Evolutionary conservation across 1,140 invertebrate genomes (phyloP).

Genomic region (Drosophila parvula): DNA sequence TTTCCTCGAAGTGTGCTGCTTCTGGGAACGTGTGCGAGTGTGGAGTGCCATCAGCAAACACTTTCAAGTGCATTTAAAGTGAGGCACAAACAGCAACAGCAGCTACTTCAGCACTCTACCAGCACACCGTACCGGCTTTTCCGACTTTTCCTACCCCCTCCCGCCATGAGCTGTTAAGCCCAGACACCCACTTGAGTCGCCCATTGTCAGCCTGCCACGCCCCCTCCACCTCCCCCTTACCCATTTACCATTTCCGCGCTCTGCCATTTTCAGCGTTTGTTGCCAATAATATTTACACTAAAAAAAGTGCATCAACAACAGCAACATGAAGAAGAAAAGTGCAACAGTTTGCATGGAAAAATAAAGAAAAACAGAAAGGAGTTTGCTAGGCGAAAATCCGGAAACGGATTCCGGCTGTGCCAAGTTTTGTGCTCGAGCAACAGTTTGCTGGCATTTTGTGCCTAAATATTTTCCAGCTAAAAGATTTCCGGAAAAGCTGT

Average conservation of each 20-base stretch:
- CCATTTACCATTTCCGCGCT: conserved; percentile 14
- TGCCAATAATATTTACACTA: conserved; percentile 78
- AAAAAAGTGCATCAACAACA: conserved; percentile 52
- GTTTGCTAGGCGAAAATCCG: conserved; percentile 29
- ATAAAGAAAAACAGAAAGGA: background rate
- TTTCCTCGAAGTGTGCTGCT: conserved; percentile 12
- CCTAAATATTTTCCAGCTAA: conserved; percentile 77
- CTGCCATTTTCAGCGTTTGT: conserved; percentile 41
- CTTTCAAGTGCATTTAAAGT: conserved; percentile 80
- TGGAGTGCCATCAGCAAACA: conserved; percentile 76
- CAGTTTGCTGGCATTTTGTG: conserved; percentile 66
- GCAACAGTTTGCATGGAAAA: conserved; percentile 61
- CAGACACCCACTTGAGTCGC: conserved; percentile 72
- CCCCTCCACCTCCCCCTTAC: background rate
- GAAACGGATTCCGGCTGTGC: conserved; percentile 54
- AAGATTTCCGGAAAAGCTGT: conserved; percentile 73
- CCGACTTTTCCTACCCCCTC: conserved; percentile 17
- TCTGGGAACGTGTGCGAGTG: conserved; percentile 25
- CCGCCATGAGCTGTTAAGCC: conserved; percentile 58
- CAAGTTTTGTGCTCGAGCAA: conserved; percentile 68
- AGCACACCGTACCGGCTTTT: conserved; percentile 23
- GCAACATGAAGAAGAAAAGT: conserved; percentile 42
- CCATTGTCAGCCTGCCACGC: conserved; percentile 61
- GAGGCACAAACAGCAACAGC: conserved; percentile 68
- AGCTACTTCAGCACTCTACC: conserved; percentile 62